These are phyloP conservation scores for Coptodon bakossiorum DNA, from an alignment of 2,113 vertebrate genomes.

Conservation along the genomic window DNA sequence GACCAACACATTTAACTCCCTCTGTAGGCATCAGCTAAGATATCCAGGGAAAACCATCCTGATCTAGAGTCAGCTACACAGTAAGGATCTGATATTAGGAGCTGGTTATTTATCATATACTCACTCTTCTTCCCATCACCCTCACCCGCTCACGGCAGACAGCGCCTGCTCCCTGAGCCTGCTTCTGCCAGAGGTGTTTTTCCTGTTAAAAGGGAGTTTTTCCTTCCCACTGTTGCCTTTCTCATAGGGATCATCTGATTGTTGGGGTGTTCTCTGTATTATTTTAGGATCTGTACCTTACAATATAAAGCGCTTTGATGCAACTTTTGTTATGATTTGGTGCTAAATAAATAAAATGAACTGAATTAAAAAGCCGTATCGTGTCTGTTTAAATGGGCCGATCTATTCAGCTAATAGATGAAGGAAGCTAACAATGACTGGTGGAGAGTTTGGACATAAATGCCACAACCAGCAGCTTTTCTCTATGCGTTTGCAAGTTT, in stretches of 20 bases:
- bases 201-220: not conserved
- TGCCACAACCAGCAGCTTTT: not conserved
- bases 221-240: not conserved
- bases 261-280: not conserved
- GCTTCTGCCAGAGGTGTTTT: fast-evolving
- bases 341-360: not conserved
- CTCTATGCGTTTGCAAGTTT: not conserved
- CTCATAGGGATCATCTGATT: not conserved
- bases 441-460: not conserved
- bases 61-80: not conserved
- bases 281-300: not conserved
- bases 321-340: not conserved
- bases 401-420: not conserved
- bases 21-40: not conserved
- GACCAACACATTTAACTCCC: not conserved
- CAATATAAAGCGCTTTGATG: fast-evolving
- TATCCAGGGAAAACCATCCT: not conserved
- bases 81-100: not conserved
- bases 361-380: fast-evolving
- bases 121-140: not conserved
- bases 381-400: fast-evolving
- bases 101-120: fast-evolving
- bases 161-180: fast-evolving
- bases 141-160: fast-evolving
- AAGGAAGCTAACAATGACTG: not conserved